phyloP scores from a whole-genome alignment of 2,113 vertebrate species.

The Narcine bancroftii region DNA sequence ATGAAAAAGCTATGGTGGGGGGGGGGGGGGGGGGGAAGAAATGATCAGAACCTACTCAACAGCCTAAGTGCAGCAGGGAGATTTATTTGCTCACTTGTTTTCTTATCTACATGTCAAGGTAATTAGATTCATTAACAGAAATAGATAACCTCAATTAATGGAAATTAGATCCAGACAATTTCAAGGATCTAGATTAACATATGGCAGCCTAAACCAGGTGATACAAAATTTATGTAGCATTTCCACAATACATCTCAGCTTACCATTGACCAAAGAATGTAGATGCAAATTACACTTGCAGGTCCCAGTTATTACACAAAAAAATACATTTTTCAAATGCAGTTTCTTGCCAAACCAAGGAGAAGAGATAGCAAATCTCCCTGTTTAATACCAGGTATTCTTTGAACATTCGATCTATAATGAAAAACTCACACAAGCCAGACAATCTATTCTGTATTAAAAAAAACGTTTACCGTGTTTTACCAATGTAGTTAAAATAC shows the following conservation, averaged over 20 bases:
- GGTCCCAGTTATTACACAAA: neutral
- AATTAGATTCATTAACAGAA: neutral
- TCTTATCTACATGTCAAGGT: too few species aligned
- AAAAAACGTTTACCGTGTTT: constrained; percentile 32
- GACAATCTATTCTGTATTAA: constrained; percentile 26
- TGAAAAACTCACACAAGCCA: constrained; percentile 35
- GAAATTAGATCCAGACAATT: neutral
- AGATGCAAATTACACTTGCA: neutral
- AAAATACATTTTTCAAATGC: neutral
- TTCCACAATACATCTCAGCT: neutral
- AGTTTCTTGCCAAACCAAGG: neutral
- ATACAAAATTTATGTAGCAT: neutral
- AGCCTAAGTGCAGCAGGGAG: neutral
- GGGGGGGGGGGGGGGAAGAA: too few species aligned
- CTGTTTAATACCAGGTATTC: constrained; percentile 28
- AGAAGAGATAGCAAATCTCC: constrained; percentile 8
- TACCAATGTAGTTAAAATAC: constrained; percentile 30
- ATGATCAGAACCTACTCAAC: neutral
- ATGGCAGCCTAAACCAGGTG: neutral
- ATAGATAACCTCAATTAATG: neutral
- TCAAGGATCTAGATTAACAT: neutral
- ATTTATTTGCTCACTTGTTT: neutral
- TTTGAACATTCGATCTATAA: constrained; percentile 25
- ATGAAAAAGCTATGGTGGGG: too few species aligned
- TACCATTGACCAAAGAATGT: neutral